Conservation (phyloP, 2,888 invertebrate genomes). For the Mesochorus sp. region DNA sequence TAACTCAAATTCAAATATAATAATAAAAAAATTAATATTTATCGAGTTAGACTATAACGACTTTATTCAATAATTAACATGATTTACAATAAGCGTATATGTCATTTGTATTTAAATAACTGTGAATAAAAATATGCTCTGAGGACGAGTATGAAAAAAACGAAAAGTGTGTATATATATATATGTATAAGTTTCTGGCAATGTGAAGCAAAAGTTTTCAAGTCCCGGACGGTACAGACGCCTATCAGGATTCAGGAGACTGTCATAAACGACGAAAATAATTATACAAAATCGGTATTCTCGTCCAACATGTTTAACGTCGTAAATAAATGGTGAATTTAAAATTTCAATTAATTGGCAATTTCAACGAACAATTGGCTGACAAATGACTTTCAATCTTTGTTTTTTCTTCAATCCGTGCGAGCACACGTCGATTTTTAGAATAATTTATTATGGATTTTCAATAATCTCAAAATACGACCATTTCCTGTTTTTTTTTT, state of each 20-base stretch:
- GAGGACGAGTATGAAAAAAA: slow-evolving; percentile 54
- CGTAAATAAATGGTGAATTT: no score
- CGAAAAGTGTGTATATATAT: not conserved
- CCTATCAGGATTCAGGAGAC: slow-evolving; percentile 35
- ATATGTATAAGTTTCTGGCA: slow-evolving; percentile 47
- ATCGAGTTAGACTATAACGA: slow-evolving; percentile 57
- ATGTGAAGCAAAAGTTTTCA: slow-evolving; percentile 55
- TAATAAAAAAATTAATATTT: not conserved
- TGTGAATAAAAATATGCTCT: slow-evolving; percentile 63
- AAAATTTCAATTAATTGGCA: no score
- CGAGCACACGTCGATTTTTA: slow-evolving; percentile 65
- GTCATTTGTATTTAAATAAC: slow-evolving; percentile 63
- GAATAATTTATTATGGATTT: slow-evolving; percentile 76
- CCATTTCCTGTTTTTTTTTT: slow-evolving; percentile 17
- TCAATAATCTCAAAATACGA: slow-evolving; percentile 55
- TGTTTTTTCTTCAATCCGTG: slow-evolving; percentile 3
- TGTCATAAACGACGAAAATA: slow-evolving; percentile 19
- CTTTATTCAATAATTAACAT: slow-evolving; percentile 71
- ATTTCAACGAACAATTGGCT: slow-evolving; percentile 16
- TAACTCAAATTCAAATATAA: not conserved
- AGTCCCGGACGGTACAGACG: slow-evolving; percentile 46
- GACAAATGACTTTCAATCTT: not conserved
- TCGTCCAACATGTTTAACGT: no score
- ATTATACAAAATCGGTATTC: slow-evolving; percentile 29
- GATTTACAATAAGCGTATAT: slow-evolving; percentile 66